Base-by-base conservation (phyloP, 2,888 invertebrate species). In the Lymantria dispar region DNA sequence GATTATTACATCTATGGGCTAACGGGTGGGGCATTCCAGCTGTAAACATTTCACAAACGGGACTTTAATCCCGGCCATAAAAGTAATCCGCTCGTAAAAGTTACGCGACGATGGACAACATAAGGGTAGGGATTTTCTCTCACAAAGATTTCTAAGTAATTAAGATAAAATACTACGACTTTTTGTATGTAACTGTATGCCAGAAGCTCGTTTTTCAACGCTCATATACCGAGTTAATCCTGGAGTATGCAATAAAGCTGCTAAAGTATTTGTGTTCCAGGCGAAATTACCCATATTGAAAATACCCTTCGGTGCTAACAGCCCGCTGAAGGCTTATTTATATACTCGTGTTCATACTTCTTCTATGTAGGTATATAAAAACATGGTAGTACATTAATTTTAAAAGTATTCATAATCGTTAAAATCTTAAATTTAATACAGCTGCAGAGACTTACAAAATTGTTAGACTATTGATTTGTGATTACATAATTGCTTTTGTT, bases 281-380 rank as follows among this genome's bases (percentile, higher is more conserved):
- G 83, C 85, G 77, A 90, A 88, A 90, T 90, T 88, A 88, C 88
- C 90, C 87, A 87, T 88, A 90, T 89, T 88, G 90, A 87, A 88
- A 88, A 87, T 88, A 87, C 88, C 87, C 87, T 85, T 85, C 85
- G 78, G 78, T 78, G 83, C 86, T 85, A 87, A 85, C 84, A 83
- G 82, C 80, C 78, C 76, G 70, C 83, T 82, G 79, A 84, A 84
- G 82, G 85, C 83, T 87, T 87, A 87, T 87, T 85, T 85, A 84
- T 84, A 83, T 76, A 68, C 71, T 71, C 78, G 76, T 75, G 76
- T 76, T 77, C 76, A 68, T 65, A 78, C 74, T 76, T 73, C 67
- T 65, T 68, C 61, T 58, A 62, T 62, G 60, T 64, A 66, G 71
- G 64, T 72, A 74, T 68, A 69, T 77, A 73, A 74, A 72, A 76